These are phyloP conservation scores for Sepioteuthis lessoniana DNA, from an alignment of 2,888 invertebrate genomes.

Conservation along the genomic window DNA sequence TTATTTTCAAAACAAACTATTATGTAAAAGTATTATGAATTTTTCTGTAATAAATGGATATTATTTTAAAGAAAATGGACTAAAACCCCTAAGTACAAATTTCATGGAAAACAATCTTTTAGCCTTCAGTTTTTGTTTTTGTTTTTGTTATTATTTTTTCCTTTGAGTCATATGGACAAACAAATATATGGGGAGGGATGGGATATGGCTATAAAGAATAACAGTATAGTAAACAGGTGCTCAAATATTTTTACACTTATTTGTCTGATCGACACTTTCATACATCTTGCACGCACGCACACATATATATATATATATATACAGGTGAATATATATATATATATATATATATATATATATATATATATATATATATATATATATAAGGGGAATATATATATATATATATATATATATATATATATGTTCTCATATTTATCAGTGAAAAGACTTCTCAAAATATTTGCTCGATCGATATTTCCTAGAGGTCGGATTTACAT, in stretches of 20 bases:
- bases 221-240: not conserved
- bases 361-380: too few relatives aligned
- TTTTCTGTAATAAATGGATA: not conserved
- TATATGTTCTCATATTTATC: not conserved
- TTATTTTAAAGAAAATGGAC: too few relatives aligned
- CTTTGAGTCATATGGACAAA: not conserved
- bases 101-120: too few relatives aligned
- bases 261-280: not conserved
- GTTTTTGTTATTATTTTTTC: too few relatives aligned
- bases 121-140: too few relatives aligned
- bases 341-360: not conserved
- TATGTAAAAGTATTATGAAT: too few relatives aligned
- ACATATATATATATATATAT: slow-evolving; percentile 14
- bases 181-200: not conserved
- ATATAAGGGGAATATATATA: too few relatives aligned
- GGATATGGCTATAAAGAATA: not conserved
- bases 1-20: too few relatives aligned
- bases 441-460: not conserved
- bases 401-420: not conserved
- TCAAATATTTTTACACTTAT: not conserved
- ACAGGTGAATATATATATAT: not conserved
- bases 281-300: not conserved
- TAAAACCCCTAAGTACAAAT: too few relatives aligned
- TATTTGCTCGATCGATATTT: slow-evolving; percentile 6
- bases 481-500: slow-evolving; percentile 21